Conservation (phyloP, 2,888 invertebrate species). For the Tiliacea citrago region DNA sequence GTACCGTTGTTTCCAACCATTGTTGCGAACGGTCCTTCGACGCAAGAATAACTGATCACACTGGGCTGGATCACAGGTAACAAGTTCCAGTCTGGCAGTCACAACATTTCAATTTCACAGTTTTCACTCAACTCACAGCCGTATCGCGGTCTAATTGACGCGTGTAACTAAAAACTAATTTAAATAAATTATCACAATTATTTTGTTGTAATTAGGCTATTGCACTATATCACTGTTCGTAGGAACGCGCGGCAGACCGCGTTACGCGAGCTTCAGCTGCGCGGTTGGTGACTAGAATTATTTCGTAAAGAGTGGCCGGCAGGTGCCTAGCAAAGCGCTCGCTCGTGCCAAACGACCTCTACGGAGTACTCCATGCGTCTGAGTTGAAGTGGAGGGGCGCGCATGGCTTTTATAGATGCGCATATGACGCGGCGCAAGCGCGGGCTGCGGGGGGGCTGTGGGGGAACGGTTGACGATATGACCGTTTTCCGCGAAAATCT, state of each 20-base stretch:
- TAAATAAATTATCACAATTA: constrained; percentile 90
- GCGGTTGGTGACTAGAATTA: constrained; percentile 90
- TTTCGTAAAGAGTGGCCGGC: constrained; percentile 89
- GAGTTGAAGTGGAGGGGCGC: constrained; percentile 89
- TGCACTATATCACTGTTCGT: constrained; percentile 90
- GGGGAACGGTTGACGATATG: constrained; percentile 79
- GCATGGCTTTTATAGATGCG: constrained; percentile 86
- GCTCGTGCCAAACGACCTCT: constrained; percentile 92
- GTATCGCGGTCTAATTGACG: constrained; percentile 84
- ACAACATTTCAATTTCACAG: constrained; percentile 89
- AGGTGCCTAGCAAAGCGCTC: constrained; percentile 91
- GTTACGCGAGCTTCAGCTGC: constrained; percentile 88
- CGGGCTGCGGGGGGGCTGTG: constrained; percentile 68
- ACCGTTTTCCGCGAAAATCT: constrained; percentile 89
- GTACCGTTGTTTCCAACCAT: constrained; percentile 97
- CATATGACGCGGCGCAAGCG: constrained; percentile 82
- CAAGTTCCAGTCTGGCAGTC: constrained; percentile 90
- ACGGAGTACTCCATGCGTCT: constrained; percentile 91
- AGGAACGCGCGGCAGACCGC: constrained; percentile 90
- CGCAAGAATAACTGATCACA: constrained; percentile 88
- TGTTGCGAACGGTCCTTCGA: constrained; percentile 86
- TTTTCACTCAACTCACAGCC: constrained; percentile 90
- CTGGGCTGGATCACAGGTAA: constrained; percentile 88
- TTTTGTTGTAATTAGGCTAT: constrained; percentile 86
- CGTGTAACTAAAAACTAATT: constrained; percentile 87